Evolutionary conservation across 2,888 invertebrate genomes (phyloP).

Genomic region (Mythimna ferrago): DNA sequence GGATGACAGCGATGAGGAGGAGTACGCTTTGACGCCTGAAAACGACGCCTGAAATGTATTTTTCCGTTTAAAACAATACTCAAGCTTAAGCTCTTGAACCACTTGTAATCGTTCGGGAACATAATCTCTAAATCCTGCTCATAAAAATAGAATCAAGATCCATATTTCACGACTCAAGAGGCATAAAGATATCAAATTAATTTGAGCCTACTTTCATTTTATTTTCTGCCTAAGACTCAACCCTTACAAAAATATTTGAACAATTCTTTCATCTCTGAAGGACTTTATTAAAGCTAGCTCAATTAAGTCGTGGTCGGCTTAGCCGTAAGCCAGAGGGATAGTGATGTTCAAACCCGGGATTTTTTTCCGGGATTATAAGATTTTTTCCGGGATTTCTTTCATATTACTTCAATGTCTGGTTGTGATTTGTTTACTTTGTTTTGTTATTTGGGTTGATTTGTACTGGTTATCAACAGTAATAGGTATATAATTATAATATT

Average conservation of each 20-base stretch:
- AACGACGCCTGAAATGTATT: too few relatives aligned
- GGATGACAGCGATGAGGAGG: too few relatives aligned
- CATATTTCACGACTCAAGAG: conserved; percentile 16
- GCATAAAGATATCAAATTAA: conserved; percentile 54
- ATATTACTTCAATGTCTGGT: conserved; percentile 42
- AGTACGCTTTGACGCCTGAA: too few relatives aligned
- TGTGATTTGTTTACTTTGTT: conserved; percentile 26
- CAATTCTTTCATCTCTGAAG: conserved; percentile 58
- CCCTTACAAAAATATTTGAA: conserved; percentile 61
- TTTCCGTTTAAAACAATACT: too few relatives aligned
- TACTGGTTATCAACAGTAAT: background rate
- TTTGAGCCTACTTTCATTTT: conserved; percentile 44
- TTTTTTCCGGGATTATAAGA: conserved; percentile 48
- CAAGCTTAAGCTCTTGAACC: background rate
- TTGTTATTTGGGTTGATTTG: background rate
- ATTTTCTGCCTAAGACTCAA: conserved; percentile 27
- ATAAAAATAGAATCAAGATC: conserved; percentile 28
- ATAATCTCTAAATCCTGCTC: background rate
- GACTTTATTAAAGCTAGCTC: conserved; percentile 69
- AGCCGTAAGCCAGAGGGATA: conserved; percentile 58
- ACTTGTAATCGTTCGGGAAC: background rate
- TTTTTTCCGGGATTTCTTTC: conserved; percentile 42
- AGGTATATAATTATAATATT: too few relatives aligned
- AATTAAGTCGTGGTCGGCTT: conserved; percentile 70
- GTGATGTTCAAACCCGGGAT: conserved; percentile 57